A percentile compares a stretch with the other conserved stretches of the same genome.
Conservation (phyloP, 2,888 invertebrate genomes). For the Xylophagus ater region DNA sequence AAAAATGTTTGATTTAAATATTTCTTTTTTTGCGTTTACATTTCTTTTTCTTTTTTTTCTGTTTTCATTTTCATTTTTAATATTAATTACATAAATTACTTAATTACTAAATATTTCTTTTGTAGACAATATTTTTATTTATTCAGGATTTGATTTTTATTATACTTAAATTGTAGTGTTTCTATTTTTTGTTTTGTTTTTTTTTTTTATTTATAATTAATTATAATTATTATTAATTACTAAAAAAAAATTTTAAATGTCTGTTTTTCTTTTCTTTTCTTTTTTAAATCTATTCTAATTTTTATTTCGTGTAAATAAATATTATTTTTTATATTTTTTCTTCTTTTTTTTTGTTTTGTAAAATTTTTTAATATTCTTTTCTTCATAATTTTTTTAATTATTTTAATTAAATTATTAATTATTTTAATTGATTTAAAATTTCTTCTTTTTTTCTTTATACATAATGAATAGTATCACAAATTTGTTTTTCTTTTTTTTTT, state of each 20-base stretch:
- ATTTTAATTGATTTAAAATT: conserved; percentile 12
- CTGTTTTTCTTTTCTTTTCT: neutral
- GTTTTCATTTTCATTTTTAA: conserved; percentile 1
- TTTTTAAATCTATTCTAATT: too few species aligned
- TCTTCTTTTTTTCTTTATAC: too few species aligned
- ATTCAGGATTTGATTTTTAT: neutral
- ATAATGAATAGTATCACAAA: conserved; percentile 18
- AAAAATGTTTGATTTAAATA: conserved; percentile 7
- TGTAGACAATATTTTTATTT: conserved; percentile 1
- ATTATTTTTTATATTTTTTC: neutral
- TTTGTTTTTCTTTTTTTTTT: conserved; percentile 15
- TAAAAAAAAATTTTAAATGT: neutral
- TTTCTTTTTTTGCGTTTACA: conserved; percentile 8
- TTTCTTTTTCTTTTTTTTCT: too few species aligned
- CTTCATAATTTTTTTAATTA: conserved; percentile 2
- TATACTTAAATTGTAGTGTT: neutral
- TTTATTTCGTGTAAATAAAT: neutral
- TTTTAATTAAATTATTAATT: conserved; percentile 2
- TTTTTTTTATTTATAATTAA: neutral
- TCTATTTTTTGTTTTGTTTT: too few species aligned
- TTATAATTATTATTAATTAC: neutral
- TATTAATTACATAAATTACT: conserved; percentile 13
- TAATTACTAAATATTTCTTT: conserved; percentile 8
- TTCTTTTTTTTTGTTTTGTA: conserved; percentile 1
- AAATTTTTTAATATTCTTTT: conserved; percentile 2